phyloP scores from a whole-genome alignment of 2,797 vertebrate species.

The Erithacus rubecula region DNA sequence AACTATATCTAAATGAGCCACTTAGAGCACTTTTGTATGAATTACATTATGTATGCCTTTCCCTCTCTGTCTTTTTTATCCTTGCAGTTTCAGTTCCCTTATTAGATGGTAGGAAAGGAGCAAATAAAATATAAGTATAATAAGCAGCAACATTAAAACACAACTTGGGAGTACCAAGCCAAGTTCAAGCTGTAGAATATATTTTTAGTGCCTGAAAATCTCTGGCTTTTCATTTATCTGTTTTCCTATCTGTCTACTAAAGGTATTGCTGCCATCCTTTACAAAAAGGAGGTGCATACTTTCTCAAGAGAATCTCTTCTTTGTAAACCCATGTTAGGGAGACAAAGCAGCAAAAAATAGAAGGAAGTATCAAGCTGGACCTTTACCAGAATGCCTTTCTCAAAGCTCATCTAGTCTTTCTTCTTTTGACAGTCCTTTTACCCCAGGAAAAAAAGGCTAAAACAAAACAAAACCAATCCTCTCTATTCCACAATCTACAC shows the following conservation, averaged over 20 bases:
- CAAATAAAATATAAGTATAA: not conserved
- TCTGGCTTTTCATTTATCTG: not conserved
- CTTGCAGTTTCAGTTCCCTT: not conserved
- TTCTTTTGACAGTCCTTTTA: not conserved
- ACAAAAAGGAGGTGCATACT: not conserved
- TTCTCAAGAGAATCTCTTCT: not conserved
- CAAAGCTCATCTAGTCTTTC: not conserved
- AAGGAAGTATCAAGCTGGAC: not conserved
- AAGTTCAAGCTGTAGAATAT: not conserved
- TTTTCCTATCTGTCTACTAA: not conserved
- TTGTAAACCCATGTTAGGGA: not conserved
- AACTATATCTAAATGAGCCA: constrained; percentile 33
- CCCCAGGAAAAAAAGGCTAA: not conserved
- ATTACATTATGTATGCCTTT: constrained; percentile 29
- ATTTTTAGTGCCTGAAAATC: not conserved
- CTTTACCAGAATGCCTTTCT: not conserved
- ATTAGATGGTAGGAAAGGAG: not conserved
- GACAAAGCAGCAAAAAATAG: not conserved
- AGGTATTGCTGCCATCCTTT: not conserved
- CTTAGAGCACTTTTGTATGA: constrained; percentile 25
- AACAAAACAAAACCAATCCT: fast-evolving
- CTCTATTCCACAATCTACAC: fast-evolving
- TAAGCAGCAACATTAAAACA: not conserved
- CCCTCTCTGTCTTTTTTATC: not conserved
- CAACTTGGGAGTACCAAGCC: not conserved